Percentiles rank a stretch among this genome's conserved stretches.
These are phyloP conservation scores for Melieria picta DNA, from an alignment of 2,888 invertebrate genomes.

Conservation along the genomic window DNA sequence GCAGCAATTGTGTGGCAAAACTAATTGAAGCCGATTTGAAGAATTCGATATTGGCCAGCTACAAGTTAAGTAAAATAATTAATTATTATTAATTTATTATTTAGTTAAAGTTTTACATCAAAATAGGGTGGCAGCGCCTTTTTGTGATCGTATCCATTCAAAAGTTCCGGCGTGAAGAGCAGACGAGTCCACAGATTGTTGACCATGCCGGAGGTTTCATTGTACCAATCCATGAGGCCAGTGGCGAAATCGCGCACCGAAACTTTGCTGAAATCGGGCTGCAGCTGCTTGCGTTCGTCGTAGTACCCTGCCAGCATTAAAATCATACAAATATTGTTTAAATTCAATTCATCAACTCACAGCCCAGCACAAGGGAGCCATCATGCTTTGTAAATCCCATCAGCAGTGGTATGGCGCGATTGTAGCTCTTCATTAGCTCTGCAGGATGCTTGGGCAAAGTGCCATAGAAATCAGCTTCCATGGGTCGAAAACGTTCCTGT, in stretches of 20 bases:
- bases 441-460: conserved; percentile 51
- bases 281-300: conserved; percentile 41
- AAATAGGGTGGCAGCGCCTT: conserved; percentile 66
- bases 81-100: not conserved
- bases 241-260: conserved; percentile 52
- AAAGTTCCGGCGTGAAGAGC: conserved; percentile 60
- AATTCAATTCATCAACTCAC: conserved; percentile 51
- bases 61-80: not conserved
- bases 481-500: conserved; percentile 43
- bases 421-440: conserved; percentile 48
- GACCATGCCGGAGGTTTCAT: conserved; percentile 51
- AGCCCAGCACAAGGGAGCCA: conserved; percentile 65
- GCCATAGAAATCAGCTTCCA: conserved; percentile 50
- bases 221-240: conserved; percentile 42
- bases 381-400: conserved; percentile 68
- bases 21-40: conserved; percentile 67
- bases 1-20: conserved; percentile 56
- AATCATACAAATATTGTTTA: not conserved
- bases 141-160: conserved; percentile 63
- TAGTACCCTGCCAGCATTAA: conserved; percentile 42
- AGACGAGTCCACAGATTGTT: conserved; percentile 62
- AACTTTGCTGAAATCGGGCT: conserved; percentile 44
- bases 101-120: conserved; percentile 62
- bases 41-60: conserved; percentile 53
- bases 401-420: conserved; percentile 60